Evolutionary conservation across 2,888 invertebrate species (phyloP), one percentile per base, ranked within the genome.

Genomic region (Drosophila conformis): DNA sequence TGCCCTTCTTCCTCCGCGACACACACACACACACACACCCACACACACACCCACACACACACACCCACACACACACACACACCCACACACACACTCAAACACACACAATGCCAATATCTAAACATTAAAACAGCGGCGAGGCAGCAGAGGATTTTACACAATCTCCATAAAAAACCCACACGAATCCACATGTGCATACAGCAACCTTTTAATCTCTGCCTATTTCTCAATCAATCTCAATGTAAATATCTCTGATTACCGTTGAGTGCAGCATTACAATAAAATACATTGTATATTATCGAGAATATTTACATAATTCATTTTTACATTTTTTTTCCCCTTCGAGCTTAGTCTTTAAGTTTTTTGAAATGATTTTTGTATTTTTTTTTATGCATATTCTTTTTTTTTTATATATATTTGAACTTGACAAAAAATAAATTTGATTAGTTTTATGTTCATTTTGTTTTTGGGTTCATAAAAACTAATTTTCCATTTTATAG

Each of bases 61-160:
- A 46, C 4, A 42, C n/a, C 15, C 21, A 46, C 3, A 42, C 1
- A 15, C 31, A 65, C 40, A 53, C 21, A 25, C 21, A 25, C 4
- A 42, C n/a, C 7, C 46, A 46, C 3, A 42, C 1, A 15, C 21
- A 46, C 21, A 46, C 4, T 21, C n/a, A 15, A 13, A 46, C 3
- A 42, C 1, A 15, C 31, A 65, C 40, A 53, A 54, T 29, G 52
- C 62, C 33, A 33, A 51, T 53, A 62, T 61, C 36, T 42, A 48
- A 49, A 25, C 25, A 42, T 15, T 56, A 18, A 63, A 60, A 52
- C 59, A 54, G 51, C 49, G 53, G 42, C 40, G 52, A 48, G 60
- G 25, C 68, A 57, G 60, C 74, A 38, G 27, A 69, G 65, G 65
- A 73, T 69, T 31, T 15, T 31, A 62, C 49, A 58, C 61, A 63